Evolutionary conservation across 2,888 invertebrate genomes (phyloP), one percentile per base, ranked within the genome.

Genomic region (Atherix ibis): DNA sequence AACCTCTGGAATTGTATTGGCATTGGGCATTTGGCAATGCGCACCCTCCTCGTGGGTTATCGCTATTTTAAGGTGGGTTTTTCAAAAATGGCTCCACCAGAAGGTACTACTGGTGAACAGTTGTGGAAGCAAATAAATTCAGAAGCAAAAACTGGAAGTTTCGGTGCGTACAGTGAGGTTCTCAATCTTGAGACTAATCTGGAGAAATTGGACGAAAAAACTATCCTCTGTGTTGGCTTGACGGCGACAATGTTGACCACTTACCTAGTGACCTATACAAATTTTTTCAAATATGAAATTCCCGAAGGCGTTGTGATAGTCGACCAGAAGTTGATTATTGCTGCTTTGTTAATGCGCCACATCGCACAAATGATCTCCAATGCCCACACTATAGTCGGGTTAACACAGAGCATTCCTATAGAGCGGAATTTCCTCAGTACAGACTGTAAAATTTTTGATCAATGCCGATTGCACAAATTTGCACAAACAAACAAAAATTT

Each of bases 331-430:
- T n/a, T n/a, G n/a, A 10, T 57, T 9, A 58, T 79, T 14, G 77
- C 79, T 1, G 71, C 76, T 1, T 51, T 81, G 5, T 55, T 91
- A 22, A 61, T 87, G 31, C 72, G 79, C 18, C 79, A 81, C 47
- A 69, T 85, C 31, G 74, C 80, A 1, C 92, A 92, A 58, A 64
- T 89, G 33, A 70, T 83, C 48, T 41, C 39, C 19, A 88, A 88
- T 53, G 87, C 76, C 0, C 78, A 83, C 53, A 76, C 80, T 1
- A 67, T 71, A 38, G 65, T 43, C 46, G 24, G 35, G 9, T 12
- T 27, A 4, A 16, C 5, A 4, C n/a, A n/a, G n/a, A n/a, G n/a
- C n/a, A n/a, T n/a, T n/a, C n/a, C n/a, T n/a, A n/a, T n/a, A n/a
- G n/a, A n/a, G n/a, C n/a, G n/a, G n/a, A n/a, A n/a, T n/a, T 15